Percentiles rank a stretch among this genome's conserved stretches.
Conservation (phyloP, 2,888 invertebrate genomes). For the Epinotia demarniana region DNA sequence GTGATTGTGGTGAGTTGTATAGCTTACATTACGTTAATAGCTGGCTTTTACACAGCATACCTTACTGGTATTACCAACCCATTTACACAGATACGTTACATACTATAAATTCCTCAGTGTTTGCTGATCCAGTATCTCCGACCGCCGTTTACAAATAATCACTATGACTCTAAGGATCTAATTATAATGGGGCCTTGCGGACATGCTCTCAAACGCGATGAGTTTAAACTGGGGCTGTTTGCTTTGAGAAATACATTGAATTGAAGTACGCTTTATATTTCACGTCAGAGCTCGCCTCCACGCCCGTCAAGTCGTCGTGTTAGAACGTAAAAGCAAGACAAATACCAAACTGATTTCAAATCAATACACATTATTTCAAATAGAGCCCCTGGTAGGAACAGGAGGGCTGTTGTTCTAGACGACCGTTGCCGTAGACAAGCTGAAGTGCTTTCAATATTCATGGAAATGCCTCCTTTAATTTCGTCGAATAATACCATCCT, state of each 20-base stretch:
- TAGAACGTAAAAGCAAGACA: not conserved
- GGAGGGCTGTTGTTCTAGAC: not conserved
- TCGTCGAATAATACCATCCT: slow-evolving; percentile 20
- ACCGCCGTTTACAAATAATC: too few species aligned
- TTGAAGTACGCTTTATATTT: not conserved
- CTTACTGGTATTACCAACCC: too few species aligned
- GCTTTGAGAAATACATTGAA: not conserved
- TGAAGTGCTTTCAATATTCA: slow-evolving; percentile 34
- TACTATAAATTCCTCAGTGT: too few species aligned
- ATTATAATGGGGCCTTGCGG: too few species aligned
- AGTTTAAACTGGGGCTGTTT: too few species aligned
- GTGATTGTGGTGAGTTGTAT: too few species aligned
- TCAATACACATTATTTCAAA: not conserved
- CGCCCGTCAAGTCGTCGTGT: not conserved
- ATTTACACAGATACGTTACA: too few species aligned
- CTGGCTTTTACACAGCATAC: too few species aligned
- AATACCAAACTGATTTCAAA: not conserved
- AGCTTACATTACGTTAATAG: too few species aligned
- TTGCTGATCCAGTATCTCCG: too few species aligned
- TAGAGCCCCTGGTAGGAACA: not conserved
- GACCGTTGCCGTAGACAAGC: slow-evolving; percentile 17
- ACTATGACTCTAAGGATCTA: too few species aligned
- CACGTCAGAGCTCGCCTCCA: not conserved
- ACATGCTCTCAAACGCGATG: too few species aligned
- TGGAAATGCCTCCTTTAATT: slow-evolving; percentile 30